Conservation (phyloP, 2,888 invertebrate species). For the Latheticus oryzae region DNA sequence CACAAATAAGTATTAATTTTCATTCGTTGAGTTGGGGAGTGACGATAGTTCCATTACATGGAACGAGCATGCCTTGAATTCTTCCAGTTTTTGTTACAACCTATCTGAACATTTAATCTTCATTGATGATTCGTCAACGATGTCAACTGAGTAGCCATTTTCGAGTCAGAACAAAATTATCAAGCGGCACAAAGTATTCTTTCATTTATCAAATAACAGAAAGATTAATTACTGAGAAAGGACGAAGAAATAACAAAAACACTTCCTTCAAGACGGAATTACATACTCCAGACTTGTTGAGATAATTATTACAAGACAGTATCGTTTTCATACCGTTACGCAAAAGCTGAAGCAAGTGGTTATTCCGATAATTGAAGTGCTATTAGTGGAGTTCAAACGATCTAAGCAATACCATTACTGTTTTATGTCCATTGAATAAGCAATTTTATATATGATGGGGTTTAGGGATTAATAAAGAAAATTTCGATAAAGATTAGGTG, state of each 20-base stretch:
- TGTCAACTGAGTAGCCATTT: background rate
- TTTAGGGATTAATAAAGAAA: too few species aligned
- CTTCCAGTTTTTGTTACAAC: constrained; percentile 15
- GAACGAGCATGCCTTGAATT: constrained; percentile 17
- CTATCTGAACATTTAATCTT: constrained; percentile 18
- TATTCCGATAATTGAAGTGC: constrained; percentile 1
- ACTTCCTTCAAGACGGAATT: background rate
- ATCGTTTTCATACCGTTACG: constrained; percentile 2
- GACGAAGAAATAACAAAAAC: background rate
- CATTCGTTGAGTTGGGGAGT: constrained; percentile 17
- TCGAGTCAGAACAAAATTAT: too few species aligned
- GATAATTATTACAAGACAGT: constrained; percentile 11
- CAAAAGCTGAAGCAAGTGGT: background rate
- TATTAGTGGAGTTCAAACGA: too few species aligned
- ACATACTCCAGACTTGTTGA: constrained; percentile 4
- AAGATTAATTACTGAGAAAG: too few species aligned
- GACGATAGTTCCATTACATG: constrained; percentile 23
- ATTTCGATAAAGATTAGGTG: too few species aligned
- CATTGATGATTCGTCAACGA: constrained; percentile 14
- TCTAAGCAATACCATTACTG: too few species aligned
- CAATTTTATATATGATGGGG: too few species aligned
- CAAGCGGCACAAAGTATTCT: too few species aligned
- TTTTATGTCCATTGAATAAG: too few species aligned
- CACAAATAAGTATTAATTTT: constrained; percentile 33
- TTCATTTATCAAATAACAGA: constrained; percentile 2